A percentile compares a stretch with the other conserved stretches of the same genome.
These are phyloP conservation scores for Agrochola litura DNA, from an alignment of 2,888 invertebrate species.

Conservation along the genomic window DNA sequence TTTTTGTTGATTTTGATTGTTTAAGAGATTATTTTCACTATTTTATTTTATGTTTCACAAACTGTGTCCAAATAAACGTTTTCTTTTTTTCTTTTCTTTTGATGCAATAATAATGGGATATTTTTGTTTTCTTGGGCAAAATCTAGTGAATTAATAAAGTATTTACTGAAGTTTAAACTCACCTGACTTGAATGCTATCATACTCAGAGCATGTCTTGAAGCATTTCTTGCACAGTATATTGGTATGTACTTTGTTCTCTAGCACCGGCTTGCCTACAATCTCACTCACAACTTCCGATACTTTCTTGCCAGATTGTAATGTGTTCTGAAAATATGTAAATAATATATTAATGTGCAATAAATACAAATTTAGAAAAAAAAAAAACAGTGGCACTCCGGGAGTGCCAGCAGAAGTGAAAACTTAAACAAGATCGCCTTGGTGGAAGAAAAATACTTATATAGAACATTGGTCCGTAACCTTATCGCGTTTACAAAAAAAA, in stretches of 20 bases:
- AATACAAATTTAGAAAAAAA: background rate
- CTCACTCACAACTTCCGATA: conserved; percentile 76
- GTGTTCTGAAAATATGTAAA: conserved; percentile 69
- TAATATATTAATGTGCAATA: background rate
- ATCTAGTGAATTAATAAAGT: no score
- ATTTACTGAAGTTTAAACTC: conserved; percentile 42
- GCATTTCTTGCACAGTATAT: conserved; percentile 93
- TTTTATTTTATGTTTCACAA: no score
- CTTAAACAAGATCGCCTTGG: no score
- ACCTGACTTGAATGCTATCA: conserved; percentile 90
- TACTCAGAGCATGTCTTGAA: conserved; percentile 91
- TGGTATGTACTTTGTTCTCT: conserved; percentile 89
- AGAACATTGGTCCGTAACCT: no score
- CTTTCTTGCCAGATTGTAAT: conserved; percentile 75
- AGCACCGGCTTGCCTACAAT: conserved; percentile 82
- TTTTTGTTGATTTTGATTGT: no score
- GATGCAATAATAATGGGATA: background rate
- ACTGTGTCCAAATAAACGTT: no score
- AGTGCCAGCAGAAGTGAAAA: no score
- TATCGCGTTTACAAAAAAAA: no score
- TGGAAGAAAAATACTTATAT: no score
- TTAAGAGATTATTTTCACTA: no score
- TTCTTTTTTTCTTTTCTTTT: no score
- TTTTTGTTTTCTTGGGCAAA: no score
- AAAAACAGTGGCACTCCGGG: background rate